Evolutionary conservation across 2,888 invertebrate species (phyloP), one percentile per base, ranked within the genome.

Genomic region (Schizaphis graminum): DNA sequence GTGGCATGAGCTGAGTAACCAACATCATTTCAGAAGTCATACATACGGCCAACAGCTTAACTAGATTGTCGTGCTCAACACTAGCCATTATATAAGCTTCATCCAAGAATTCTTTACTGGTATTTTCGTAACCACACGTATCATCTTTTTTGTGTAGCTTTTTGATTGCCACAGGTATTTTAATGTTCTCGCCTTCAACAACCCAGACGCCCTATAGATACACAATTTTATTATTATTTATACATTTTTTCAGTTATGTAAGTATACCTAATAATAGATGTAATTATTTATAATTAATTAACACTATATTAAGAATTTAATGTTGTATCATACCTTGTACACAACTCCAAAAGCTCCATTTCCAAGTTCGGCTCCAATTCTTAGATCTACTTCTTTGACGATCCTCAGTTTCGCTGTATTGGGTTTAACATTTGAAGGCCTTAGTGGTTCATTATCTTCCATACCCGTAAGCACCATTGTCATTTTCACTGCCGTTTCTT

Each of bases 11-110:
- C 96, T 99, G 99, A 0, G 99, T 99, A 89, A 99, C 98, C 89
- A 99, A 96, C 99, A 99, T 99, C 98, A 99, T 98, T 96, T 99
- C 98, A 86, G 98, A 98, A 0, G 99, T 98, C 98, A 99, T 98
- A 96, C 99, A 99, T 1, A 99, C 99, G 0, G 99, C 99, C 91
- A 99, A 96, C 57, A 99, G 96, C 95, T 98, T 98, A n/a, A 99
- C 96, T 94, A 99, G 96, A 96, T 99, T 99, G 0, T 98, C 98
- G 96, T 99, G 99, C 95, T 99, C 99, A 4, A 99, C 99, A 91
- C 98, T 98, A 0, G 99, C 99, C 99, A 99, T 99, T 95, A 99
- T 99, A 95, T 99, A 98, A 0, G 99, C 99, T 96, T 99, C 99
- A 95, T 98, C 98, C 86, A 99, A 96, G 95, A 99, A 98, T 96